Evolutionary conservation across 2,888 invertebrate genomes (phyloP).

Genomic region (Tillus elongatus): DNA sequence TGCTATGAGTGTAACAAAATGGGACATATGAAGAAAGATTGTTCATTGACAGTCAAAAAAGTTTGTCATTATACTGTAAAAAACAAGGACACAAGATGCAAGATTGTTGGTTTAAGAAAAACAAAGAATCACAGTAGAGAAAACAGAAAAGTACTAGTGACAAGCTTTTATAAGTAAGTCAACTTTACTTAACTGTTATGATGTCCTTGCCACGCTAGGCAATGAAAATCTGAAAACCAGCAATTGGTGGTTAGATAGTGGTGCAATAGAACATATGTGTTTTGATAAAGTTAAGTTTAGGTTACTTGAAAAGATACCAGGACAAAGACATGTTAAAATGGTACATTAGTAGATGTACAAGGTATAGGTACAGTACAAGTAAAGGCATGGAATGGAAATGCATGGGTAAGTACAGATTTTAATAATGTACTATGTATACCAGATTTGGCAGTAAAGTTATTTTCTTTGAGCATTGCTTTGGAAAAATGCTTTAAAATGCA

Average conservation of each 20-base stretch:
- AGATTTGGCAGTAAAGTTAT: constrained; percentile 16
- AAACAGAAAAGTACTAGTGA: constrained; percentile 3
- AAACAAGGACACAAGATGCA: constrained; percentile 9
- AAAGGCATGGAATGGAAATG: constrained; percentile 13
- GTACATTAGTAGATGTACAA: constrained; percentile 12
- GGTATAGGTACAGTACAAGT: constrained; percentile 14
- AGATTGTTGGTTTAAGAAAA: constrained; percentile 16
- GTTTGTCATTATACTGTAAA: constrained; percentile 9
- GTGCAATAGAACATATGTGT: constrained; percentile 15
- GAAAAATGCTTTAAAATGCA: constrained; percentile 15
- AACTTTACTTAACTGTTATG: background rate
- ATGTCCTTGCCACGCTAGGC: too few relatives aligned
- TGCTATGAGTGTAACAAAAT: constrained; percentile 4
- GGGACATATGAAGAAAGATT: constrained; percentile 5
- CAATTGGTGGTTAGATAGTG: constrained; percentile 15
- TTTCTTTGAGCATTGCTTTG: constrained; percentile 14
- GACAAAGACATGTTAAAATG: constrained; percentile 14
- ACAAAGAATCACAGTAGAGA: constrained; percentile 6
- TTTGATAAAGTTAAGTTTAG: constrained; percentile 7
- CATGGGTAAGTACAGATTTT: constrained; percentile 15
- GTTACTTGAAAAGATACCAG: background rate
- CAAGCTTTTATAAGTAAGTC: background rate
- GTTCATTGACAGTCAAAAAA: constrained; percentile 5
- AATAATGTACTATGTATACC: constrained; percentile 16
- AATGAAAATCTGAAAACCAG: too few relatives aligned